Evolutionary conservation across 2,113 vertebrate species (phyloP).

Genomic region (Gymnobelideus leadbeateri): DNA sequence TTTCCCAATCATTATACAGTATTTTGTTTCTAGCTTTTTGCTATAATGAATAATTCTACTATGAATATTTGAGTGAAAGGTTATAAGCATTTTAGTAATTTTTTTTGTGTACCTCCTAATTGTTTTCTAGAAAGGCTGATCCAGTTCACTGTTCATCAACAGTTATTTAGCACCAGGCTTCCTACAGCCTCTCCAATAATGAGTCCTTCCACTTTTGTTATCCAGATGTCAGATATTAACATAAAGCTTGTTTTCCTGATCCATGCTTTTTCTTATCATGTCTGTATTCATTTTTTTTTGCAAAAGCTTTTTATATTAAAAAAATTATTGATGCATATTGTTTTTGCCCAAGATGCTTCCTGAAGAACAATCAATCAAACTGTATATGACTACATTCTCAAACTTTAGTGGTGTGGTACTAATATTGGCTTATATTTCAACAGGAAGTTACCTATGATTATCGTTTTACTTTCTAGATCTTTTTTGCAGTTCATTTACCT

Average conservation of each 20-base stretch:
- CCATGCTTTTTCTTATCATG: neutral
- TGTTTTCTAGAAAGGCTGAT: neutral
- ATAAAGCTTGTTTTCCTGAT: no score
- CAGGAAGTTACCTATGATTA: no score
- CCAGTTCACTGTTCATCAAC: no score
- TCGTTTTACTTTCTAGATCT: neutral
- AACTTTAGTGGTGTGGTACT: neutral
- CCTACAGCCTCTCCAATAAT: neutral
- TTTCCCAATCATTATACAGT: neutral
- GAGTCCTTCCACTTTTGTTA: neutral
- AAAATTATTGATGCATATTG: neutral
- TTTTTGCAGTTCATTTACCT: neutral
- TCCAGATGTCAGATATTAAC: no score
- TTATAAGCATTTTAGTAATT: neutral
- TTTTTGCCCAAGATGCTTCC: neutral
- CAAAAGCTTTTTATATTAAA: neutral
- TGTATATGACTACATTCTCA: neutral
- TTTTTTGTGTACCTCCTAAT: neutral
- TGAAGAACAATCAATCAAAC: neutral
- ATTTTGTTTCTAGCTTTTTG: neutral
- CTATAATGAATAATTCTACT: neutral
- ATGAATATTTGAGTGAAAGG: neutral
- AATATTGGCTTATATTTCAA: neutral
- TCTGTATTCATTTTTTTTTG: neutral
- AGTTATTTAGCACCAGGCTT: neutral